These are phyloP conservation scores for Rhopalosiphum nymphaeae DNA, from an alignment of 2,888 invertebrate genomes.

Conservation along the genomic window DNA sequence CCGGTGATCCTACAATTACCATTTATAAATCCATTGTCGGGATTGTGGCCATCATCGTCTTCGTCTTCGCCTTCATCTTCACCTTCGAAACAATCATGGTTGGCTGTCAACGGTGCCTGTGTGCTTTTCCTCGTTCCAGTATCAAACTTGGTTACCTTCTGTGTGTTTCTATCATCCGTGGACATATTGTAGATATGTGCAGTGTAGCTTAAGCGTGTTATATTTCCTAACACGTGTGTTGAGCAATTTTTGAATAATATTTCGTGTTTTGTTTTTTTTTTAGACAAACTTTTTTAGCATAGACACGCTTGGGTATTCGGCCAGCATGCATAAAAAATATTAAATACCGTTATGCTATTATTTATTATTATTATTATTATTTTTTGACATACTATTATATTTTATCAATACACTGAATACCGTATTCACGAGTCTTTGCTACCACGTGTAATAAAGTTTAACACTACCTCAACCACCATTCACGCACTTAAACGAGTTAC, in stretches of 20 bases:
- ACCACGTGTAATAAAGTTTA: background rate
- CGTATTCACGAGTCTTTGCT: background rate
- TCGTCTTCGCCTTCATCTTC: background rate
- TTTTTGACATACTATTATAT: background rate
- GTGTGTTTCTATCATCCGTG: background rate
- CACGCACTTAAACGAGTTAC: background rate
- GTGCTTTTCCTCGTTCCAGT: background rate
- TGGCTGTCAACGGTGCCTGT: background rate
- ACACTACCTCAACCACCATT: background rate
- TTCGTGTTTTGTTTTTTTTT: background rate
- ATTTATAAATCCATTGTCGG: too few relatives aligned
- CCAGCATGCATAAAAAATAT: background rate
- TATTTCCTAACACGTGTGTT: background rate
- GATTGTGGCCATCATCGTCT: background rate
- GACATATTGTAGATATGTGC: background rate
- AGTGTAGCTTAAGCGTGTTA: background rate
- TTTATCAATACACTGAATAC: background rate
- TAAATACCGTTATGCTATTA: background rate
- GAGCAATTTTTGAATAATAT: background rate
- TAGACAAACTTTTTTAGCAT: background rate
- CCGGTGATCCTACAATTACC: background rate
- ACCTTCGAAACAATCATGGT: background rate
- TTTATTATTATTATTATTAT: background rate
- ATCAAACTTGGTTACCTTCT: background rate
- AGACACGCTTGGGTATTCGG: background rate